Evolutionary conservation across 2,888 invertebrate genomes (phyloP), one percentile per base, ranked within the genome.

Genomic region (Xanthia icteritia): DNA sequence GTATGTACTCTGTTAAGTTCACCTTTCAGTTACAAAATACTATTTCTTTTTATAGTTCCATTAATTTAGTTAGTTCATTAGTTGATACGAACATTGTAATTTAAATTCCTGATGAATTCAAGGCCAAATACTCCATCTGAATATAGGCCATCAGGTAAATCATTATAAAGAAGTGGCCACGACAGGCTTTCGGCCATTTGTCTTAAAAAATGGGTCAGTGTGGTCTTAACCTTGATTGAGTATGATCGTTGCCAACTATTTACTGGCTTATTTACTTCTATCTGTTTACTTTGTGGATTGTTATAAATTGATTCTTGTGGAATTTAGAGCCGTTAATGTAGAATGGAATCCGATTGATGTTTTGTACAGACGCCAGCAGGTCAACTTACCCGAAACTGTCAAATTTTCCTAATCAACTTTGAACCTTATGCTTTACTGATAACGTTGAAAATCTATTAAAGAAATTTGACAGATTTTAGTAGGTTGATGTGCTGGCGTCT

Each of bases 181-280:
- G 31, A 60, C 69, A 45, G 51, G 39, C n/a, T 39, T 56, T 45
- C 3, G 15, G 39, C 60, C 48, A 75, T 81, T 82, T 73, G n/a
- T 87, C 75, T 85, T 71, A 27, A 74, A 73, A 73, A 45, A 51
- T 79, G 67, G 76, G 87, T 82, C 78, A 87, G 56, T 48, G 85
- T 71, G 68, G 45, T 27, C 51, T n/a, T 66, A 66, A 67, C 81
- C 84, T 82, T 67, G 70, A 71, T 61, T 36, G 48, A 48, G 60
- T 36, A 15, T 51, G 42, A 36, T 31, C 13, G 70, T 23, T 82
- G 85, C 82, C 76, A 81, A 85, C 69, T 75, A 71, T 76, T 84
- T 66, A 73, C 42, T 66, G 60, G 13, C 54, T 56, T 77, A 51
- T 51, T 69, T 56, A 73, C n/a, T 31, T 39, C 17, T 31, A 36